Base-by-base conservation (phyloP, 1,140 invertebrate species). In the Caerostris extrusa region DNA sequence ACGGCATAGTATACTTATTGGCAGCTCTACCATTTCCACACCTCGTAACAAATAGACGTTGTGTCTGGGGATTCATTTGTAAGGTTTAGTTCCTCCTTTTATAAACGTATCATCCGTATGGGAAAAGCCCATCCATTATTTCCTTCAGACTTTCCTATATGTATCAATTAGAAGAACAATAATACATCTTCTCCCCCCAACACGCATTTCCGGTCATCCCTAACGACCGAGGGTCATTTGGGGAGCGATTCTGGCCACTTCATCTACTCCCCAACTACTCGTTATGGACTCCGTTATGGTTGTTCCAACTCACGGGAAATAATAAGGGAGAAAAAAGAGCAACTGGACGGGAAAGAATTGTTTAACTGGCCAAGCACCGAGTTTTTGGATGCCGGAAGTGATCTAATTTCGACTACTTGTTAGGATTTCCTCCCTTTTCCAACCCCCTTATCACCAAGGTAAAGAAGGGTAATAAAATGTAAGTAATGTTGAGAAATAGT, bases 241-340 rank as follows among this genome's bases (percentile, higher is more conserved):
- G 17, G 14, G 6, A 85, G 56, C 55, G 82, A 85, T 85, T 85
- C n/a, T 85, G 56, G 56, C 82, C 82, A 85, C 82, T 85, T 85
- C 82, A 85, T 85, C 56, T 8, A 19, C 17, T 85, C 56, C 82
- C 56, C 56, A 85, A 85, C 82, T 85, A 53, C 55, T 85, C 82
- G 82, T 85, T 85, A 85, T 14, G 12, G 55, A 56, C 17, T 64
- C 61, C n/a, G 0, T n/a, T 12, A 64, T n/a, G 12, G 12, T 5
- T n/a, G n/a, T n/a, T n/a, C n/a, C n/a, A n/a, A n/a, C n/a, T n/a
- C n/a, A n/a, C n/a, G n/a, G n/a, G n/a, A n/a, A n/a, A n/a, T n/a
- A n/a, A n/a, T n/a, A n/a, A n/a, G n/a, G n/a, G n/a, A n/a, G n/a
- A n/a, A n/a, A n/a, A n/a, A n/a, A n/a, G n/a, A n/a, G n/a, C n/a